Evolutionary conservation across 2,888 invertebrate species (phyloP), one percentile per base, ranked within the genome.

Genomic region (Nasonia oneida): DNA sequence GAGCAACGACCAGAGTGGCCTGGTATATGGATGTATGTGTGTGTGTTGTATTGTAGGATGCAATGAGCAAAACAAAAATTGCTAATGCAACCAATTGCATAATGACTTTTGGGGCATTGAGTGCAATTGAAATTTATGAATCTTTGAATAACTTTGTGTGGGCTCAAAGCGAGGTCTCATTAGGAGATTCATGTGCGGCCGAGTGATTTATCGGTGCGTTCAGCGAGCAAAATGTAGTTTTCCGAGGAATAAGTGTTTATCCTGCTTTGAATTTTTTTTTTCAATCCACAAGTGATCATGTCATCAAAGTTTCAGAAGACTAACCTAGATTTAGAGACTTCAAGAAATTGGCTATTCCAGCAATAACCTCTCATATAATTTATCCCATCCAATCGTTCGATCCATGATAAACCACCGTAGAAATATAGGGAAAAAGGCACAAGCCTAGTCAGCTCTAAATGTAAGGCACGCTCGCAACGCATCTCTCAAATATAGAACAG

Each of bases 41-140:
- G 50, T 33, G 37, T 70, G 37, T 42, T 33, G 42, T 4, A 10
- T 61, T 1, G 18, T 29, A 73, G 8, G 71, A 37, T 15, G 15
- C 37, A 33, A 39, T 37, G 33, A 37, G 71, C n/a, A 42, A 73
- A 73, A 73, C 67, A 14, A 81, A 81, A 71, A 75, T 75, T 73
- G 57, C 73, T 83, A 64, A 83, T 78, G 70, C 57, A 42, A 70
- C 78, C 33, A 78, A 83, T 83, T 83, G 73, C 83, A 83, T 83
- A 83, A 83, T 83, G 73, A 53, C 42, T 29, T 71, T 73, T n/a
- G 37, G 70, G 39, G 83, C 37, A 39, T 71, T 61, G n/a, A 47
- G 57, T 53, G 50, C 29, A 53, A 83, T 83, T 83, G 77, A 83
- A 78, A 83, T 83, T 83, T 78, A 83, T 83, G 78, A 83, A 78